Conservation (phyloP, 2,888 invertebrate species). For the Colostygia pectinataria region DNA sequence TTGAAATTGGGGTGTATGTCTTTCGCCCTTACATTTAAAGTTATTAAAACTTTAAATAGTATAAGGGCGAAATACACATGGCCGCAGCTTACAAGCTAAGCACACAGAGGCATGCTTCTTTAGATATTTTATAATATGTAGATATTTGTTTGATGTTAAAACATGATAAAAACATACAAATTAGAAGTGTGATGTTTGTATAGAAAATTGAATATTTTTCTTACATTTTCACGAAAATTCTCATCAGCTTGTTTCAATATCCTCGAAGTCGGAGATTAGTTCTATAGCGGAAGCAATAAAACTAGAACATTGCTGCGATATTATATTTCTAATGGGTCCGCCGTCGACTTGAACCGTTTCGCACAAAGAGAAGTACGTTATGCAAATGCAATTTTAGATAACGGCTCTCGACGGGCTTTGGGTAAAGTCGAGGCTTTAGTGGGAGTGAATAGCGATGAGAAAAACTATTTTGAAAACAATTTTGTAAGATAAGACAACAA, state of each 20-base stretch:
- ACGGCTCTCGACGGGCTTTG: constrained; percentile 53
- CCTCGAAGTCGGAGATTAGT: constrained; percentile 14
- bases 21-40: no score
- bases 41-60: no score
- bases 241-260: constrained; percentile 7
- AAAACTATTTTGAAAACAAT: constrained; percentile 12
- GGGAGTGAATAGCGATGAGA: constrained; percentile 15
- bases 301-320: constrained; percentile 18
- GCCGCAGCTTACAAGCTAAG: no score
- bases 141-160: no score
- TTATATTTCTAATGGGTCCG: constrained; percentile 45
- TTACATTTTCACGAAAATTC: no score
- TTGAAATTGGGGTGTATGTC: no score
- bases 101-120: no score
- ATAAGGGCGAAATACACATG: no score
- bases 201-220: no score
- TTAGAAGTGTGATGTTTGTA: no score
- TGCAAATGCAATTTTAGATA: constrained; percentile 78
- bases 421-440: constrained; percentile 24
- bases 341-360: constrained; percentile 32
- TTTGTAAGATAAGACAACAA: background rate
- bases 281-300: constrained; percentile 22
- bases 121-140: no score
- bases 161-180: no score
- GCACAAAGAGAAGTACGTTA: constrained; percentile 50